Conservation (phyloP, 2,797 vertebrate genomes). For the Lutjanus campechanus region DNA sequence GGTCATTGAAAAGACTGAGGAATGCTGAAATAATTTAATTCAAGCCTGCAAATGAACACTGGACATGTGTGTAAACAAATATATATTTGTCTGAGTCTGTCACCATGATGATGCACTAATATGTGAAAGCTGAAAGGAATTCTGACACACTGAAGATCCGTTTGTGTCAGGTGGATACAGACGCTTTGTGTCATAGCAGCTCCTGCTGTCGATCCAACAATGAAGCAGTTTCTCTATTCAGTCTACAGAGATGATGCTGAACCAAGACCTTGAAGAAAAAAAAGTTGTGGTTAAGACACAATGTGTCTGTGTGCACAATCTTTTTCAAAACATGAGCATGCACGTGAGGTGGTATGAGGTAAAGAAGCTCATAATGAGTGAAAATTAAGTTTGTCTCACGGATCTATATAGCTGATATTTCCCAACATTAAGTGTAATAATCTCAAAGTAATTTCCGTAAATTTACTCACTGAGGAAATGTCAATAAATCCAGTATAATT, state of each 20-base stretch:
- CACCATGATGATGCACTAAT: conserved; percentile 22
- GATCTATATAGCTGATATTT: conserved; percentile 53
- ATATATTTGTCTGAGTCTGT: not conserved
- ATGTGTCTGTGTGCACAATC: not conserved
- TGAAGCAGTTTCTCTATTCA: conserved; percentile 24
- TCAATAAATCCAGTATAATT: conserved; percentile 58
- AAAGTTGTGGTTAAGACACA: not conserved
- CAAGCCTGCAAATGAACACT: not conserved
- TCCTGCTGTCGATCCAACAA: conserved; percentile 1
- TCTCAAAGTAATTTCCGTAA: conserved; percentile 39
- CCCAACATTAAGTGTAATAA: conserved; percentile 45
- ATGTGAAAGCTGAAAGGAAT: conserved; percentile 42
- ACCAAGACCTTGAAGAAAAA: conserved; percentile 37
- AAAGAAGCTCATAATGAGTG: conserved; percentile 27
- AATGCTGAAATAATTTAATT: not conserved
- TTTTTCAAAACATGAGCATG: not conserved
- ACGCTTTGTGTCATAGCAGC: conserved; percentile 38
- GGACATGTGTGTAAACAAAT: too few relatives aligned
- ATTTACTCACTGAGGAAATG: conserved; percentile 40
- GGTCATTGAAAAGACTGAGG: too few relatives aligned
- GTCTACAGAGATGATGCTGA: conserved; percentile 12
- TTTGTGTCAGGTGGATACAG: conserved; percentile 40
- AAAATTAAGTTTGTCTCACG: conserved; percentile 20
- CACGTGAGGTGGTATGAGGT: not conserved
- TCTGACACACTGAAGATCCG: conserved; percentile 22